A percentile compares a stretch with the other conserved stretches of the same genome.
Evolutionary conservation across 2,888 invertebrate species (phyloP).

Genomic region (Plagiodera versicolora): DNA sequence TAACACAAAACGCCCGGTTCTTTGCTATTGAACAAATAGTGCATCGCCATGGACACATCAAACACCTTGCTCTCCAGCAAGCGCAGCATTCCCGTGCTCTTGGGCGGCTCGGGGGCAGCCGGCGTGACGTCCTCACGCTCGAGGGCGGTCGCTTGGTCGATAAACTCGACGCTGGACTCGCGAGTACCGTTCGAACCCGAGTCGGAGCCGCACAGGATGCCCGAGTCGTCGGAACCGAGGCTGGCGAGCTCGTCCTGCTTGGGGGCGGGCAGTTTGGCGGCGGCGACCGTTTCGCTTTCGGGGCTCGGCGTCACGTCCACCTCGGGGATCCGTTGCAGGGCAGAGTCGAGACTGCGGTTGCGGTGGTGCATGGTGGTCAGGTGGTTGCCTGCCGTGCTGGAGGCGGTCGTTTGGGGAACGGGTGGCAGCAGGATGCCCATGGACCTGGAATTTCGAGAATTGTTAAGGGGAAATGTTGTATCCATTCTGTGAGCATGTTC

Average conservation of each 20-base stretch:
- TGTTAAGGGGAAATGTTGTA: no score
- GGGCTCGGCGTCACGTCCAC: slow-evolving; percentile 72
- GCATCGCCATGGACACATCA: slow-evolving; percentile 97
- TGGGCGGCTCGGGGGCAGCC: slow-evolving; percentile 35
- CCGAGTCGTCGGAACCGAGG: slow-evolving; percentile 79
- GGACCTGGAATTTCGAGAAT: slow-evolving; percentile 59
- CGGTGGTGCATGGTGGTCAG: slow-evolving; percentile 73
- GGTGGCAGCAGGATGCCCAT: slow-evolving; percentile 68
- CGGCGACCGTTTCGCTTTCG: slow-evolving; percentile 61
- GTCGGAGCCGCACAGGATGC: slow-evolving; percentile 68
- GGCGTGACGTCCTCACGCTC: slow-evolving; percentile 20
- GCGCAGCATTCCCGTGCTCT: slow-evolving; percentile 71
- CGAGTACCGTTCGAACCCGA: slow-evolving; percentile 56
- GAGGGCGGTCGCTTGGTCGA: slow-evolving; percentile 61
- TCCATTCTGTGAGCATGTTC: no score
- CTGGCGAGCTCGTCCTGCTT: slow-evolving; percentile 62
- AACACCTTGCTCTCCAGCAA: slow-evolving; percentile 97
- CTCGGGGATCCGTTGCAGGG: slow-evolving; percentile 86
- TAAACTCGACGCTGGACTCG: slow-evolving; percentile 60
- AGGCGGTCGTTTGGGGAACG: slow-evolving; percentile 59
- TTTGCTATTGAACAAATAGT: slow-evolving; percentile 96
- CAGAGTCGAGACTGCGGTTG: slow-evolving; percentile 88
- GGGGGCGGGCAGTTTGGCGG: slow-evolving; percentile 38
- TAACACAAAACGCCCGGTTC: slow-evolving; percentile 97
- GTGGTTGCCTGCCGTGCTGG: slow-evolving; percentile 17